Evolutionary conservation across 2,113 vertebrate genomes (phyloP), one percentile per base, ranked within the genome.

Genomic region (Hassar affinis): DNA sequence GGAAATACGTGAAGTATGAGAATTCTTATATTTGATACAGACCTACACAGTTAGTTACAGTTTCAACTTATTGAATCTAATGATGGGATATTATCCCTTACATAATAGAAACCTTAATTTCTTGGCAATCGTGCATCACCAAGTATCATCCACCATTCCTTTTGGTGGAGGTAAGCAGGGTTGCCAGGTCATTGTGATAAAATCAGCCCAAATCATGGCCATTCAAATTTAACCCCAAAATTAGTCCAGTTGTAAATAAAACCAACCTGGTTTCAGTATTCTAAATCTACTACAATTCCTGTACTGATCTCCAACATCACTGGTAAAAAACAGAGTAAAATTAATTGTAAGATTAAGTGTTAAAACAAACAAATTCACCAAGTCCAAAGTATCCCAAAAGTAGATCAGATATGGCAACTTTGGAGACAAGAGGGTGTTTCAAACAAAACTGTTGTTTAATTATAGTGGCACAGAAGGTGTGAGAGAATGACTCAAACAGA

Each of bases 61-160:
- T 38, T 80, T 75, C 14, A 22, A 64, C 17, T 85, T 85, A 66
- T 68, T 69, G 51, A 10, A 76, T 38, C 77, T 81, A 85, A 45
- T 68, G 33, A 56, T 22, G 47, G 57, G 49, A 81, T 45, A 74
- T 77, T 81, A 81, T 52, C 33, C 66, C 51, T 64, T 51, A 68
- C 30, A 61, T 79, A 77, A n/a, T 25, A 80, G 49, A 56, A 25
- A 14, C 10, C 11, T n/a, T 45, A 5, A 22, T 66, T 62, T 66
- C 45, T 51, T 14, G 9, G 78, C 35, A 62, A 30, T n/a, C 51
- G 42, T 42, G 30, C 25, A 42, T 78, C n/a, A 74, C 6, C 17
- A 74, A 5, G 47, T 30, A 52, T 75, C n/a, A 42, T 42, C 38
- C 38, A 3, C 17, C 49, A 75, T 33, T 52, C 51, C 74, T 35